These are phyloP conservation scores for Aphrophora alni DNA, from an alignment of 2,888 invertebrate species.

Conservation along the genomic window DNA sequence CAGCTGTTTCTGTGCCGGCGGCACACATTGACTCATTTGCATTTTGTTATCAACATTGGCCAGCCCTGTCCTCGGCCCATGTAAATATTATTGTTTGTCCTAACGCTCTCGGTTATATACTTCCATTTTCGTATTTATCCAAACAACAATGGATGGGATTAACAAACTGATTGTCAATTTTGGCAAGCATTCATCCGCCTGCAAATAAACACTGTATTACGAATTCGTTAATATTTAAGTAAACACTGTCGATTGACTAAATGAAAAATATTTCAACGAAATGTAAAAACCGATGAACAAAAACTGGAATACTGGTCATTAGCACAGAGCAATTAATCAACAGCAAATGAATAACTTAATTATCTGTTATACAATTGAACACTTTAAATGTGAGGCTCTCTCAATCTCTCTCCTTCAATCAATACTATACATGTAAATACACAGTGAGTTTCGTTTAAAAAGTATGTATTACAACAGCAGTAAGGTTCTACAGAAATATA, in stretches of 20 bases:
- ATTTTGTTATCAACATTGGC: background rate
- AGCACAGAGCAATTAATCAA: background rate
- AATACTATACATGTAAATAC: too few relatives aligned
- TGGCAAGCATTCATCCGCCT: background rate
- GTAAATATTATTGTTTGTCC: constrained; percentile 2
- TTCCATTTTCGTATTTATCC: constrained; percentile 9
- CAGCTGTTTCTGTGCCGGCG: background rate
- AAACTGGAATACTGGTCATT: background rate
- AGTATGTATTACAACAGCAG: too few relatives aligned
- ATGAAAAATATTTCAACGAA: background rate
- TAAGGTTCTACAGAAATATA: too few relatives aligned
- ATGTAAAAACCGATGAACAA: background rate
- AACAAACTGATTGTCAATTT: background rate
- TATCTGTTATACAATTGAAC: too few relatives aligned
- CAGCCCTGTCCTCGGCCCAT: background rate
- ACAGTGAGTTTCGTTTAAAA: too few relatives aligned
- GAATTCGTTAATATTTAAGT: background rate
- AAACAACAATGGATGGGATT: background rate
- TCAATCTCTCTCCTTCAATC: too few relatives aligned
- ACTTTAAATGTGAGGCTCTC: too few relatives aligned
- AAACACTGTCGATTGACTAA: background rate
- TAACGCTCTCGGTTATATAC: background rate
- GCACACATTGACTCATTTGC: background rate
- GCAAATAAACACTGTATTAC: background rate
- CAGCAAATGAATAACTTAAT: background rate